Base-by-base conservation (phyloP, 2,888 invertebrate genomes). In the Gymnocheta viridis region DNA sequence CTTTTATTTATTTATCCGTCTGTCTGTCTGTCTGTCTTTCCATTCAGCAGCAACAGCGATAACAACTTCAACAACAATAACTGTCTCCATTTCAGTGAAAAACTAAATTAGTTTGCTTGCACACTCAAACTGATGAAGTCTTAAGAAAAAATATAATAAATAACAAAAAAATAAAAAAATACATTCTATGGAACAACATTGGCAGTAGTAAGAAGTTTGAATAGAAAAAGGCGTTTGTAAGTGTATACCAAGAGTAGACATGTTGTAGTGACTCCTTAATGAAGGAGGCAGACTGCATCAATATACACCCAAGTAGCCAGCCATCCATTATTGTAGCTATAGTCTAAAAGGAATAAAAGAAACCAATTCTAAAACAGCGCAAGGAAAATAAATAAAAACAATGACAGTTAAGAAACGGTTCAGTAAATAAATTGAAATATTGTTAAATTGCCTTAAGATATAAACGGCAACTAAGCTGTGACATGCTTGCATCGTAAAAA, bases 391-490 rank as follows among this genome's bases (percentile, higher is more conserved):
- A 67, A 74, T 81, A 81, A 81, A 67, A 44, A 81, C 80, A 74
- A 62, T 74, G 73, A 81, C 80, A 67, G 58, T 51, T 51, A 60
- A 64, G 67, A 81, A 81, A 80, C 83, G 83, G 70, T 72, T 80
- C 76, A 80, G 82, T 76, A 85, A 85, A 80, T 85, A 82, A 82
- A 85, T 82, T 82, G 76, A 80, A 82, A 82, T 82, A 76, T 82
- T 82, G 79, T 74, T 74, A 82, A 74, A 82, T 78, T 76, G 85
- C 85, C 76, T 72, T 51, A 80, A 76, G 79, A 67, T 66, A 67
- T 49, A 58, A 79, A 17, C n/a, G 10, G 12, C 38, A 14, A 19
- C 22, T 35, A 22, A 12, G 22, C 19, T 19, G 2, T 22, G 22
- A 22, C 38, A 17, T 41, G 35, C 6, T 38, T 17, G 6, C 4